Percentiles rank a stretch among this genome's conserved stretches.
Evolutionary conservation across 2,888 invertebrate genomes (phyloP).

Genomic region (Crossocerus cetratus): DNA sequence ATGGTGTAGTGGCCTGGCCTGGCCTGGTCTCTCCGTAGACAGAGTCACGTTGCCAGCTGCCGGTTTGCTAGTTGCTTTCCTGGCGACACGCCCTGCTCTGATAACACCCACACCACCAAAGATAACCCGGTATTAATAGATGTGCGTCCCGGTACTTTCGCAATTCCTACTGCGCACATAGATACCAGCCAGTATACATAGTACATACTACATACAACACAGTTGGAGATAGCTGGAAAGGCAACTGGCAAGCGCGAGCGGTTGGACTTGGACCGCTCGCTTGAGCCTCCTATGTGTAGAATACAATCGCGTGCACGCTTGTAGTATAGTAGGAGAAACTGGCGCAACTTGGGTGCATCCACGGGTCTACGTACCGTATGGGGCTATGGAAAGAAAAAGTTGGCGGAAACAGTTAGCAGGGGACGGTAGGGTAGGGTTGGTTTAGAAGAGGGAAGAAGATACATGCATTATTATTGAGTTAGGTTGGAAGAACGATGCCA

Average conservation of each 20-base stretch:
- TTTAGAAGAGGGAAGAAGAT: neutral
- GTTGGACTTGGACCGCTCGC: neutral
- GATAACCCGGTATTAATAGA: constrained; percentile 73
- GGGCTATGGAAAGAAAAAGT: constrained; percentile 6
- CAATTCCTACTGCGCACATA: constrained; percentile 44
- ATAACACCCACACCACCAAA: constrained; percentile 76
- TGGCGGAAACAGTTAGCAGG: constrained; percentile 22
- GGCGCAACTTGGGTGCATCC: neutral
- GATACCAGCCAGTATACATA: constrained; percentile 1
- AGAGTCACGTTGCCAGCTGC: constrained; percentile 66
- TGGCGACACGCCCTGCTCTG: constrained; percentile 75
- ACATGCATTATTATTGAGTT: neutral
- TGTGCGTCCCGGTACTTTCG: constrained; percentile 68
- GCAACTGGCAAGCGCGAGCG: neutral
- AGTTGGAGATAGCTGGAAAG: constrained; percentile 7
- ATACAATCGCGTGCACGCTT: neutral
- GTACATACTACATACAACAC: constrained; percentile 6
- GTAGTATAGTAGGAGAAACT: neutral
- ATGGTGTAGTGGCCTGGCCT: neutral
- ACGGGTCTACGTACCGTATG: constrained; percentile 1
- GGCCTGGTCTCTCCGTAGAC: constrained; percentile 53
- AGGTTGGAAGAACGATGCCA: neutral
- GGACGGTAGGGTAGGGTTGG: constrained; percentile 4
- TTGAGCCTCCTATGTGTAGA: too few relatives aligned
- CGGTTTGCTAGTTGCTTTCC: constrained; percentile 66